Base-by-base conservation (phyloP, 2,888 invertebrate species). In the Heliconius hortense region DNA sequence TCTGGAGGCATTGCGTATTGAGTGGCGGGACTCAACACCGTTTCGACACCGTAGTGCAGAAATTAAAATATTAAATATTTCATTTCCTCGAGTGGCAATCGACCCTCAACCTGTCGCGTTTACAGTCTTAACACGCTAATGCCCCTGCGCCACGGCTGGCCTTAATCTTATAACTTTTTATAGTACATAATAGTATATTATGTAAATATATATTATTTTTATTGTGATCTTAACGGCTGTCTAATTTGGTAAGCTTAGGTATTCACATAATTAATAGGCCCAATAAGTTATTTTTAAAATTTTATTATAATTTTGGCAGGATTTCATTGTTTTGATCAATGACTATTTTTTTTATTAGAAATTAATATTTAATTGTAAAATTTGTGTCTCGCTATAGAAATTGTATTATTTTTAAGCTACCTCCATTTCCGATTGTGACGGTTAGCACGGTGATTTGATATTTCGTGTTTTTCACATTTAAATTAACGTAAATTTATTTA, bases 191-290 rank as follows among this genome's bases (percentile, higher is more conserved):
- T 28, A 70, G 48, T 71, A 60, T 69, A 64, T 63, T 66, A 75
- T 73, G 28, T 68, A 77, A 59, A 68, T 72, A 35, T 35, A 35
- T 72, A 60, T 71, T 21, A 68, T 68, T 48, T 53, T 71, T 59
- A 71, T 73, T 77, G 75, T 77, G 72, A 78, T 78, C 64, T 64
- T 64, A n/a, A 74, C 62, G 75, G 78, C 77, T 74, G 78, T 73
- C 67, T 73, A 59, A 72, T 76, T 72, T 72, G 26, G 67, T 76
- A 76, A 71, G 73, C 71, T 75, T 64, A 53, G 39, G 26, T 74
- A 35, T 62, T 39, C 31, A 31, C 43, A 1, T 35, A 26, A 60
- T 71, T 1, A 5, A 18, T 21, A 26, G 59, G 71, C 60, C 43
- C 60, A 62, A 71, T 43, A 18, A 26, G 26, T 5, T 15, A 21